A percentile compares a stretch with the other conserved stretches of the same genome.
Evolutionary conservation across 64 coral and sea anemone species (phyloP).

Genomic region (Stylophora pistillata): DNA sequence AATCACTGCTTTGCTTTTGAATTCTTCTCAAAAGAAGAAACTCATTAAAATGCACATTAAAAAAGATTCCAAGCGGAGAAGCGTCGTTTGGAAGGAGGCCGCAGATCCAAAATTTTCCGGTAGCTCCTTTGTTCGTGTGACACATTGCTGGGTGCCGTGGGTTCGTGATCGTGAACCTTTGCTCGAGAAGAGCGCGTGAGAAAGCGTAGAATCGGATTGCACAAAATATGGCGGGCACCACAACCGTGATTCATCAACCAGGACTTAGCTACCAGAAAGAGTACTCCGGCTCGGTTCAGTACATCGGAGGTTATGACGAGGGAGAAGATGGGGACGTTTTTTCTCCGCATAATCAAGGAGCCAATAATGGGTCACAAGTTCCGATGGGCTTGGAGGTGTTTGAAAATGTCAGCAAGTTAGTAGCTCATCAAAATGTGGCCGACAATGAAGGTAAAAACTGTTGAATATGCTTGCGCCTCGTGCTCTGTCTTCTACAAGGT

Average conservation of each 20-base stretch:
- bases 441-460: constrained; percentile 1
- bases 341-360: too few relatives aligned
- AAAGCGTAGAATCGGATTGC: background rate
- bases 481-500: background rate
- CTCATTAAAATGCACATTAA: background rate
- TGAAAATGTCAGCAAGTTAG: constrained; percentile 27
- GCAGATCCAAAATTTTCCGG: background rate
- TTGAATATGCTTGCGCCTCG: background rate
- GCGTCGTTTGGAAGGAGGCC: background rate
- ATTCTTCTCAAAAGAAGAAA: background rate
- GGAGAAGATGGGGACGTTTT: background rate
- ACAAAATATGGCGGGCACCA: constrained; percentile 1
- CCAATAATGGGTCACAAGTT: background rate
- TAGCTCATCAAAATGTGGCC: background rate
- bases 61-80: background rate
- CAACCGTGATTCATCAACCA: background rate
- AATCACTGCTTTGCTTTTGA: background rate
- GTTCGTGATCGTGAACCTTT: background rate
- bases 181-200: background rate
- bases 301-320: constrained; percentile 26
- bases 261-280: background rate
- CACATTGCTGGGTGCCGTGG: background rate
- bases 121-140: background rate
- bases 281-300: constrained; percentile 17
- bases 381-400: constrained; percentile 65